Percentiles rank a stretch among this genome's conserved stretches.
These are phyloP conservation scores for Triplophysa siluroides DNA, from an alignment of 2,113 vertebrate genomes.

Conservation along the genomic window DNA sequence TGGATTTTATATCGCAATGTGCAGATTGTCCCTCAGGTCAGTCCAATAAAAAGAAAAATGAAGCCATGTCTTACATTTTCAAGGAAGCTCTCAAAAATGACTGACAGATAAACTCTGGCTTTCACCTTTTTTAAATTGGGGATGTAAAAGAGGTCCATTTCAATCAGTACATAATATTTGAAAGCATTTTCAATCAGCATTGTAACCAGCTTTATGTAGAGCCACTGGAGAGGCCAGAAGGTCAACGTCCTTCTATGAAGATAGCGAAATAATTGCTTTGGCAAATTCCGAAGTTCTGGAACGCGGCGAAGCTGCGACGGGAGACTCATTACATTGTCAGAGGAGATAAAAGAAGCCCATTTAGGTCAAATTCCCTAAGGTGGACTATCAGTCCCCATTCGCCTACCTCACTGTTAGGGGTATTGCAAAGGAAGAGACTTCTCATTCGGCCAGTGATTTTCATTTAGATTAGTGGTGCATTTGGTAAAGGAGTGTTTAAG, in stretches of 20 bases:
- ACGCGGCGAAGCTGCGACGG: slow-evolving; percentile 5
- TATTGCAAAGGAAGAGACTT: slow-evolving; percentile 54
- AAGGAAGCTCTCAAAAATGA: slow-evolving; percentile 7
- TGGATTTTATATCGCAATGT: not conserved
- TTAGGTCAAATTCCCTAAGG: slow-evolving; percentile 46
- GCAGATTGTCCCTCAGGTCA: not conserved
- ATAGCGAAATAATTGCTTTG: slow-evolving; percentile 43
- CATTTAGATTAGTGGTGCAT: slow-evolving; percentile 68
- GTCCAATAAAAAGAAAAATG: not conserved
- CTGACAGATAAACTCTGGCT: slow-evolving; percentile 25
- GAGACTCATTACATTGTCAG: slow-evolving; percentile 59
- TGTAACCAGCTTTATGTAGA: slow-evolving; percentile 39
- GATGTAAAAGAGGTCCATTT: slow-evolving; percentile 31
- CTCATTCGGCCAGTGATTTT: slow-evolving; percentile 64
- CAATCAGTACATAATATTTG: slow-evolving; percentile 3
- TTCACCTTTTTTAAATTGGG: slow-evolving; percentile 17
- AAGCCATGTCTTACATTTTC: slow-evolving; percentile 9
- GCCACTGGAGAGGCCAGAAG: slow-evolving; percentile 24
- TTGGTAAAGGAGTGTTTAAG: slow-evolving; percentile 49
- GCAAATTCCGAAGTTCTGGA: slow-evolving; percentile 29
- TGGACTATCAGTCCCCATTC: slow-evolving; percentile 46
- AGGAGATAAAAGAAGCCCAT: slow-evolving; percentile 52
- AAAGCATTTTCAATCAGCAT: slow-evolving; percentile 34
- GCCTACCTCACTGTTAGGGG: slow-evolving; percentile 9
- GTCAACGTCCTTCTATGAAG: slow-evolving; percentile 26